Percentiles rank a stretch among this genome's conserved stretches.
Conservation (phyloP, 2,113 vertebrate species). For the Dascyllus trimaculatus region DNA sequence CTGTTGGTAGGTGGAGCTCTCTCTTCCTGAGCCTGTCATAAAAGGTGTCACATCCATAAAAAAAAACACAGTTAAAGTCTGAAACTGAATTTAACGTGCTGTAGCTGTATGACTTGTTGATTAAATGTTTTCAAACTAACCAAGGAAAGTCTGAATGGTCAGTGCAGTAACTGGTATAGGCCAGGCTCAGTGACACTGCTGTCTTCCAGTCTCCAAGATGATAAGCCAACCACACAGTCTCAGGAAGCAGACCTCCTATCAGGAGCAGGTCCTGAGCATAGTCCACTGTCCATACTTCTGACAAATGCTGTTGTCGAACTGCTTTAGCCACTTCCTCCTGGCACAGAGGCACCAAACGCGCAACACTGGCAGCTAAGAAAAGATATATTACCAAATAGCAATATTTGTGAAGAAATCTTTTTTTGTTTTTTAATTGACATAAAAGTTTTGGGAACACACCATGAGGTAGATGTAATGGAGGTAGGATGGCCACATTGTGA, state of each 20-base stretch:
- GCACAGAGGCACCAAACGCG: slow-evolving; percentile 86
- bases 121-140: slow-evolving; percentile 75
- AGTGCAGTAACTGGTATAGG: slow-evolving; percentile 84
- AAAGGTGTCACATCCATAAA: background rate
- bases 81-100: background rate
- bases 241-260: slow-evolving; percentile 91
- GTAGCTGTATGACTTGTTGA: background rate
- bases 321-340: slow-evolving; percentile 83
- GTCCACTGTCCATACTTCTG: slow-evolving; percentile 92
- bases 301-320: slow-evolving; percentile 90
- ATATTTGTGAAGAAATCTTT: background rate
- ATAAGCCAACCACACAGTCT: slow-evolving; percentile 91
- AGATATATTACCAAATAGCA: background rate
- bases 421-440: background rate
- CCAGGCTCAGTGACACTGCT: slow-evolving; percentile 88
- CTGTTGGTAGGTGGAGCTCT: slow-evolving; percentile 82
- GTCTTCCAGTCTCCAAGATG: slow-evolving; percentile 96
- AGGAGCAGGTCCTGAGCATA: slow-evolving; percentile 93
- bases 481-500: slow-evolving; percentile 88
- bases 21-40: slow-evolving; percentile 83
- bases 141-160: slow-evolving; percentile 69
- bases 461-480: slow-evolving; percentile 87
- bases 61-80: background rate
- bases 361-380: slow-evolving; percentile 71
- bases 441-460: slow-evolving; percentile 78